Conservation (phyloP, 2,888 invertebrate genomes). For the Drosophila trichaetosa region DNA sequence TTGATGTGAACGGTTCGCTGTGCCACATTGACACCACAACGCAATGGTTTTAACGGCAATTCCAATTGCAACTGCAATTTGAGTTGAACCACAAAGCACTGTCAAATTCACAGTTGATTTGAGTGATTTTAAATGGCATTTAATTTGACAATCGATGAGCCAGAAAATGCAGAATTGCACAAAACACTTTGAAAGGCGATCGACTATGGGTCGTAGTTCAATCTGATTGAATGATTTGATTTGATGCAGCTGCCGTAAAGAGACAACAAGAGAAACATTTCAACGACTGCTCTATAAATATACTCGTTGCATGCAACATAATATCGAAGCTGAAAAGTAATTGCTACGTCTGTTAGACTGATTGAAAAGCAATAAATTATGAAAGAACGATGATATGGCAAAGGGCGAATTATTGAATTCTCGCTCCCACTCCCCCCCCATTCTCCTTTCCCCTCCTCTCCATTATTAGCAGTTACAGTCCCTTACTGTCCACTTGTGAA, state of each 20-base stretch:
- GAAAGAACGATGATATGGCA: constrained; percentile 14
- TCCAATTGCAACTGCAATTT: constrained; percentile 29
- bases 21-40: constrained; percentile 40
- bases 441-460: neutral
- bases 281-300: constrained; percentile 20
- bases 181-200: constrained; percentile 46
- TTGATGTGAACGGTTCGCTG: constrained; percentile 31
- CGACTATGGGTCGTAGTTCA: constrained; percentile 47
- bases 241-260: constrained; percentile 39
- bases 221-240: constrained; percentile 50
- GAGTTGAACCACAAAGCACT: constrained; percentile 52
- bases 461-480: constrained; percentile 8
- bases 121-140: constrained; percentile 64
- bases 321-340: constrained; percentile 34
- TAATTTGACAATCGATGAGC: constrained; percentile 64
- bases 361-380: neutral
- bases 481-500: constrained; percentile 31
- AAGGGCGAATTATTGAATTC: constrained; percentile 26
- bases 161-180: constrained; percentile 40
- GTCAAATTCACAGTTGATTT: constrained; percentile 53
- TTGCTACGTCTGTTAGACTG: constrained; percentile 26
- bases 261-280: constrained; percentile 6
- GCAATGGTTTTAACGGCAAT: constrained; percentile 31
- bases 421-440: neutral
- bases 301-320: constrained; percentile 30